Base-by-base conservation (phyloP, 2,113 vertebrate species). In the Ptilonorhynchus violaceus region DNA sequence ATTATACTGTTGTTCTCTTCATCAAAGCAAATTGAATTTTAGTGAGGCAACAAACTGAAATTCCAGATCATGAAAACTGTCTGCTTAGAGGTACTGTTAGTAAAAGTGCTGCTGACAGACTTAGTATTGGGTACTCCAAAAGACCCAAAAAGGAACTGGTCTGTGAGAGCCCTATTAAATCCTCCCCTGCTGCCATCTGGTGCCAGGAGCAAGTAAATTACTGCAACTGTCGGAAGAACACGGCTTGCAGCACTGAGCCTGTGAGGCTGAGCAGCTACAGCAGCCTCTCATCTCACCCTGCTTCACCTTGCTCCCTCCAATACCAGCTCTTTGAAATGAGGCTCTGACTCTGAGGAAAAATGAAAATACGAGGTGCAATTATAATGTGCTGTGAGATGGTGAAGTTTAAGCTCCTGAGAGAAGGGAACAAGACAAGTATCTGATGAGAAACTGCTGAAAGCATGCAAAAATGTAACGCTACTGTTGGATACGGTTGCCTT, bases 131-230 rank as follows among this genome's bases (percentile, higher is more conserved):
- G 16, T 50, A 72, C 19, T 88, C 50, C 39, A 53, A 74, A 83
- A 59, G 30, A 47, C 28, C 16, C 17, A n/a, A 35, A 17, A 78
- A 69, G 58, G 41, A 78, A 64, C 13, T 0, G 0, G 20, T 56
- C 30, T 70, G 20, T 30, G 25, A 80, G 24, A 42, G 22, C 13
- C 35, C 41, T 66, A 25, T 49, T 86, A 81, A 90, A 88, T 66
- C 96, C 63, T 92, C 56, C 68, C 85, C 68, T 97, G 85, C 96
- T 97, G 96, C 96, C 96, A 90, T 78, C 93, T 96, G 93, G 75
- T 93, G 93, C 95, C 82, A 88, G 68, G 31, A 95, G 44, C 60
- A 92, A 93, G 96, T 53, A 96, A 96, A 90, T 86, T 77, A 74
- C 79, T 85, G 19, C 33, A 85, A 58, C 25, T 82, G 50, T 82